These are phyloP conservation scores for Brachionus rubens DNA, from an alignment of 1,140 invertebrate species.

Conservation along the genomic window DNA sequence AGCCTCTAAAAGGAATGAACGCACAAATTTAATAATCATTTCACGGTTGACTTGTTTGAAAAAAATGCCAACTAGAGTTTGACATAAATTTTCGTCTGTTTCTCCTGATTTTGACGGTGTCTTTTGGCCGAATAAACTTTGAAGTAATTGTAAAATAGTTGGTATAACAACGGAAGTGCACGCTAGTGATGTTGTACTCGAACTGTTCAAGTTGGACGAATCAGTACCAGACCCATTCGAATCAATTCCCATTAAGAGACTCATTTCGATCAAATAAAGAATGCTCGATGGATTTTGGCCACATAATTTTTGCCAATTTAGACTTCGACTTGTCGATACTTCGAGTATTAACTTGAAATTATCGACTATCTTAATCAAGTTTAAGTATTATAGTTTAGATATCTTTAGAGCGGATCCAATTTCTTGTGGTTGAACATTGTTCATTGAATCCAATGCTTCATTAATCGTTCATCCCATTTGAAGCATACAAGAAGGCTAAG, in stretches of 20 bases:
- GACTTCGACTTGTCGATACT: conserved; percentile 80
- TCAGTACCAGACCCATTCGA: conserved; percentile 10
- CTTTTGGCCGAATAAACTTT: neutral
- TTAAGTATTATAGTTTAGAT: neutral
- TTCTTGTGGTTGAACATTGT: conserved; percentile 84
- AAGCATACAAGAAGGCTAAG: conserved; percentile 50
- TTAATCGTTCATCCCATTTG: conserved; percentile 50
- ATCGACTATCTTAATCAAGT: conserved; percentile 65
- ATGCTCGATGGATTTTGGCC: conserved; percentile 4
- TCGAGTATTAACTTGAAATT: conserved; percentile 89
- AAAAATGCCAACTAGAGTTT: conserved; percentile 70
- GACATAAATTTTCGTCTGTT: conserved; percentile 68
- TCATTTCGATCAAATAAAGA: conserved; percentile 23
- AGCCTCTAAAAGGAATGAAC: conserved; percentile 85
- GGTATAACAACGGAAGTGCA: neutral
- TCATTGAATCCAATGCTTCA: conserved; percentile 60
- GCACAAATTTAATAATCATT: conserved; percentile 74
- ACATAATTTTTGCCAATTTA: conserved; percentile 92
- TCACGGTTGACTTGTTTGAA: conserved; percentile 69
- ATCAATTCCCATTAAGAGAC: conserved; percentile 62
- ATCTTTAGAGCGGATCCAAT: conserved; percentile 60
- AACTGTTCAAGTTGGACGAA: conserved; percentile 56
- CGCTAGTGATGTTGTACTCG: conserved; percentile 62
- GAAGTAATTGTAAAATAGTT: conserved; percentile 15
- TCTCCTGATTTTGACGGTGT: neutral